Evolutionary conservation across 2,113 vertebrate genomes (phyloP).

Genomic region (Hippoglossus stenolepis): DNA sequence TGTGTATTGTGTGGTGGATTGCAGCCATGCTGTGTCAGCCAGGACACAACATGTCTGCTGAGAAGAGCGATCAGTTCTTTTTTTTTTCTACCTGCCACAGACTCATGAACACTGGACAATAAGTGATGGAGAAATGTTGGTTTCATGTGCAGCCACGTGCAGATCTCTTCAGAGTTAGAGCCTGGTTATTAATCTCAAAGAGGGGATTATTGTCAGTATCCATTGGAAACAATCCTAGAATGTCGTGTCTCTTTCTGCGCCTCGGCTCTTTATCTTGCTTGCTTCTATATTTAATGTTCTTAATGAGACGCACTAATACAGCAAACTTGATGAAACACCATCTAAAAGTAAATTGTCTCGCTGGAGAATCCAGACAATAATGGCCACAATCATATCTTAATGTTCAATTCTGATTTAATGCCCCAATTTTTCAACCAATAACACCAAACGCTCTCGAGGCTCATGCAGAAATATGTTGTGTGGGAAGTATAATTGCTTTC

Average conservation of each 20-base stretch:
- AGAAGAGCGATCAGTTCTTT: background rate
- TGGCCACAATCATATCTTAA: constrained; percentile 9
- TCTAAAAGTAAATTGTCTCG: constrained; percentile 3
- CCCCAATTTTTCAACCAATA: background rate
- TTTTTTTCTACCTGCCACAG: constrained; percentile 1
- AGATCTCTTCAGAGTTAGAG: background rate
- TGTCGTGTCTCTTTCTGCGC: background rate
- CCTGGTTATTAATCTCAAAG: background rate
- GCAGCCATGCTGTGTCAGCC: constrained; percentile 13
- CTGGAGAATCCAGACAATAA: constrained; percentile 5
- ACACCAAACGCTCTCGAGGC: background rate
- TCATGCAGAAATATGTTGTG: background rate
- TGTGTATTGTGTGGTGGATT: constrained; percentile 3
- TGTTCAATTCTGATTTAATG: constrained; percentile 3
- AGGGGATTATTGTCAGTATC: background rate
- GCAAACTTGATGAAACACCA: background rate
- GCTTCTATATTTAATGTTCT: background rate
- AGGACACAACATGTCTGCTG: background rate
- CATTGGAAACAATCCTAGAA: background rate
- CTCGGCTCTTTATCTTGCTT: background rate
- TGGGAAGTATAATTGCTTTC: background rate
- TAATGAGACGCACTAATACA: constrained; percentile 6
- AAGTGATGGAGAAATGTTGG: background rate
- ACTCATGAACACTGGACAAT: background rate
- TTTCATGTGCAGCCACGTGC: background rate